A percentile compares a stretch with the other conserved stretches of the same genome.
These are phyloP conservation scores for Clistopyga incitator DNA, from an alignment of 2,888 invertebrate genomes.

Conservation along the genomic window DNA sequence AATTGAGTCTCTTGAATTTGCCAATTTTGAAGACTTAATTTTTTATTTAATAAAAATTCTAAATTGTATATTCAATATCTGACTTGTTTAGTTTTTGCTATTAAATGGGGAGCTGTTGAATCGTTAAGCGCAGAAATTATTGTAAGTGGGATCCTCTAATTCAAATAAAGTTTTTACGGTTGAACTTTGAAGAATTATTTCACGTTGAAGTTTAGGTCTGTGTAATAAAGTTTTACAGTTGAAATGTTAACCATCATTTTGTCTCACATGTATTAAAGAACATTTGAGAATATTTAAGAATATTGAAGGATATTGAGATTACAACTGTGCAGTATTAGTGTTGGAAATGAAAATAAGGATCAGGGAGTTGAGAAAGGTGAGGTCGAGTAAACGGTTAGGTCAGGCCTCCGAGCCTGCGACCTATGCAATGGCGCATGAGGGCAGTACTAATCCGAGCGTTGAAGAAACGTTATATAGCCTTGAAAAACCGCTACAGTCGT, in stretches of 20 bases:
- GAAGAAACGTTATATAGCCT: not conserved
- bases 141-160: too few relatives aligned
- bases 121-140: too few relatives aligned
- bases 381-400: not conserved
- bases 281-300: too few relatives aligned
- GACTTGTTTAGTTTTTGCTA: too few relatives aligned
- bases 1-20: too few relatives aligned
- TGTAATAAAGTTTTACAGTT: too few relatives aligned
- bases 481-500: not conserved
- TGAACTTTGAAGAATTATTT: not conserved
- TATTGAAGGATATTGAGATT: not conserved
- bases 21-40: too few relatives aligned
- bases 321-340: not conserved
- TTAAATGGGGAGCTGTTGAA: too few relatives aligned
- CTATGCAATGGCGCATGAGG: not conserved
- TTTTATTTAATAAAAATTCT: too few relatives aligned
- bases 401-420: not conserved
- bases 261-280: too few relatives aligned
- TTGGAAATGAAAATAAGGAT: not conserved
- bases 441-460: constrained; percentile 6
- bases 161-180: not conserved
- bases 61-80: too few relatives aligned
- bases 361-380: not conserved
- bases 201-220: too few relatives aligned
- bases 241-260: not conserved